A percentile compares a stretch with the other conserved stretches of the same genome.
These are phyloP conservation scores for Cavia porcellus DNA, from an alignment of 2,113 vertebrate species.

Conservation along the genomic window DNA sequence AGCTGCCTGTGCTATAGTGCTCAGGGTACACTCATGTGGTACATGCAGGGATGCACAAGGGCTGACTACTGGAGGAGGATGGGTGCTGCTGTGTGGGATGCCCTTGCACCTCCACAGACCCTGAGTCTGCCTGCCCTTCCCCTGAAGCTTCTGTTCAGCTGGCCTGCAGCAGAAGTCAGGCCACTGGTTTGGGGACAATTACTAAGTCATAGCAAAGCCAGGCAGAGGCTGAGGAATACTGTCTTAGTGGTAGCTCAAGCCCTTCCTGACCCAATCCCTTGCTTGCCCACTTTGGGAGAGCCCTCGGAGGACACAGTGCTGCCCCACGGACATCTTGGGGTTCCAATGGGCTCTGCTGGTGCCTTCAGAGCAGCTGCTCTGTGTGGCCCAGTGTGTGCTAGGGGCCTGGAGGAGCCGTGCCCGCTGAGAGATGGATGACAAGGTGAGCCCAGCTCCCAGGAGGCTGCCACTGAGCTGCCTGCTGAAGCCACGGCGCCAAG, in stretches of 20 bases:
- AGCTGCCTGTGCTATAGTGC: too few relatives aligned
- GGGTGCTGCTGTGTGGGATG: too few relatives aligned
- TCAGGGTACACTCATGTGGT: too few relatives aligned
- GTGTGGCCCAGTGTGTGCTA: not conserved
- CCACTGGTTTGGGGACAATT: not conserved
- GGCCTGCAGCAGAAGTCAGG: not conserved
- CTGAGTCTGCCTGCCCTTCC: not conserved
- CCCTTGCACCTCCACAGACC: too few relatives aligned
- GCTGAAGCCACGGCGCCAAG: not conserved
- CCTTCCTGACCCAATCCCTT: not conserved
- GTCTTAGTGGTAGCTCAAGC: accelerated
- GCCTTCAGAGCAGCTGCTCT: not conserved
- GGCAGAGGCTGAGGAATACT: accelerated
- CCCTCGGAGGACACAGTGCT: not conserved
- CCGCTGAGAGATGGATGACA: conserved; percentile 33
- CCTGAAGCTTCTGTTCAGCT: not conserved
- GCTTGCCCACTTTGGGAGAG: not conserved
- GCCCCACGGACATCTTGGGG: not conserved
- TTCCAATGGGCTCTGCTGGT: not conserved
- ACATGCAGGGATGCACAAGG: too few relatives aligned
- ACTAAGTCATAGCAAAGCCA: accelerated
- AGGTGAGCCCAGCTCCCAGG: not conserved
- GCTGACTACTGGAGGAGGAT: too few relatives aligned
- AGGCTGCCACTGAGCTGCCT: too few relatives aligned
- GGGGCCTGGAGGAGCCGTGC: not conserved